These are phyloP conservation scores for Anabacerthia variegaticeps DNA, from an alignment of 2,797 vertebrate genomes.

Conservation along the genomic window DNA sequence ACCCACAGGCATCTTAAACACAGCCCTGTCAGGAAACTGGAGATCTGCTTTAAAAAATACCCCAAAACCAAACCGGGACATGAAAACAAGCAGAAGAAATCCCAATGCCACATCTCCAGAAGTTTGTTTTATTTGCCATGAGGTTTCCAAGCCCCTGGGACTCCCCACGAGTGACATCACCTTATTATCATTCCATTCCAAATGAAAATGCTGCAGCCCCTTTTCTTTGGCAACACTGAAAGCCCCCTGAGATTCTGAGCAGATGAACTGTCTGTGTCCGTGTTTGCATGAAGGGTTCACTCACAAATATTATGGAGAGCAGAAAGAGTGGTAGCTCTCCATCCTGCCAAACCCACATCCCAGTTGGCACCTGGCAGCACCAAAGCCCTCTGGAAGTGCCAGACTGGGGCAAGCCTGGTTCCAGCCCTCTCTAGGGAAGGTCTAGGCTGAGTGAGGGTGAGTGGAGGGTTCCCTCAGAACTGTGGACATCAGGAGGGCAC, in stretches of 20 bases:
- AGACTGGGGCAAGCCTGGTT: neutral
- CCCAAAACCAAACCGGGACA: neutral
- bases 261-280: fast-evolving
- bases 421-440: neutral
- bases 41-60: neutral
- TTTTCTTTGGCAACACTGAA: neutral
- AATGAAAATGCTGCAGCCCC: fast-evolving
- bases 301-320: fast-evolving
- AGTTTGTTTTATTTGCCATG: neutral
- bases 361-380: neutral
- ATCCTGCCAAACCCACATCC: neutral
- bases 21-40: neutral
- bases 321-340: neutral
- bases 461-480: neutral
- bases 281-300: neutral
- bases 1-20: neutral
- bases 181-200: neutral
- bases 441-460: neutral
- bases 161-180: fast-evolving
- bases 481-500: neutral
- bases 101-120: neutral
- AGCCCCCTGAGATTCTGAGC: neutral
- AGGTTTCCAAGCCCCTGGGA: neutral
- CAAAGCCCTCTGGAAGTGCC: fast-evolving
- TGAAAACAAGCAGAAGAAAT: neutral